Base-by-base conservation (phyloP, 2,888 invertebrate genomes). In the Mycogona germanica region DNA sequence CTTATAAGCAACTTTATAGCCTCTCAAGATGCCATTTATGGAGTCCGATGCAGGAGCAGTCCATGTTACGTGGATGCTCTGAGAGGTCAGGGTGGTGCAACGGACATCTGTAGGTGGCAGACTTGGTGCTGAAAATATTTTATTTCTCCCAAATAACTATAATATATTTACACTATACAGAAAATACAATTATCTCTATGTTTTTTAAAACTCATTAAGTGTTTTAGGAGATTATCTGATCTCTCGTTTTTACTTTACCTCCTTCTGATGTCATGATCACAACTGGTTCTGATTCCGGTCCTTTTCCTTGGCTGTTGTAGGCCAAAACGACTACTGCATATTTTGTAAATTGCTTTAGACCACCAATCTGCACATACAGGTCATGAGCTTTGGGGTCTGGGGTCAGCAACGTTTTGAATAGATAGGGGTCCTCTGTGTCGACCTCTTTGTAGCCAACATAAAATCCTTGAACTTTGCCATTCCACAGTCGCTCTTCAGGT, bases 61-160 rank as follows among this genome's bases (percentile, higher is more conserved):
- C 95, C 95, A 96, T 25, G 87, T 85, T 2, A 95, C 88, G 55
- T 91, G 79, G 64, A 96, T 89, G 2, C 91, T 91, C 71, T 92
- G 89, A 3, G 95, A 92, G 7, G 92, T 93, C 37, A 93, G 76
- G 0, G 93, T 87, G 3, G 88, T 89, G 73, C 93, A 93, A 52
- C 85, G 82, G 0, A 92, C 87, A 64, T 89, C 91, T 62, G 88
- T 85, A 19, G 93, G 92, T 28, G 68, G 65, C 55, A 67, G 65
- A 58, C 69, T 68, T 29, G 71, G 71, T 19, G 71, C 70, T 71
- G 60, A 3, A 58, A 53, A n/a, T 37, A n/a, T n/a, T n/a, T n/a
- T n/a, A n/a, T n/a, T n/a, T n/a, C n/a, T n/a, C n/a, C n/a, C n/a
- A 30, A 52, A 28, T 19, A 56, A 12, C 9, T 14, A 6, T 23